Evolutionary conservation across 2,113 vertebrate species (phyloP).

Genomic region (Muntiacus muntjak): DNA sequence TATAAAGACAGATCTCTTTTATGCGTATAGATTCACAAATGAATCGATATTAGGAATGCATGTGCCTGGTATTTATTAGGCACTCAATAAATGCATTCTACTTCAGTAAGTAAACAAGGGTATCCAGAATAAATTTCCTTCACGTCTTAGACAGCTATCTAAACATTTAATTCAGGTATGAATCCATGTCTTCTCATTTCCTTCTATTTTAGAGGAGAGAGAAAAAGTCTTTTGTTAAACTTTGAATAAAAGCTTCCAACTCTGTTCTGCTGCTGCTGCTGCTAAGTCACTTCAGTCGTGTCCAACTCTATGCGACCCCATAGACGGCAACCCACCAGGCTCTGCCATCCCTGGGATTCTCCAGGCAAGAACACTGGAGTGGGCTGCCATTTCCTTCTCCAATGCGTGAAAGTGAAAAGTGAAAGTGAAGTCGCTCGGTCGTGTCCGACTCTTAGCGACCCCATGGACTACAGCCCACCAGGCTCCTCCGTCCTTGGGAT

Average conservation of each 20-base stretch:
- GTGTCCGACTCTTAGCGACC: too few species aligned
- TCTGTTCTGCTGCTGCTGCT: background rate
- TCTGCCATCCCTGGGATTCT: too few species aligned
- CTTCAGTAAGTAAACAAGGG: background rate
- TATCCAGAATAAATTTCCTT: background rate
- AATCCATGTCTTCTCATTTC: background rate
- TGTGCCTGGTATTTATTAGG: constrained; percentile 10
- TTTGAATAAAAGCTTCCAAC: background rate
- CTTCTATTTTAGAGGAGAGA: background rate
- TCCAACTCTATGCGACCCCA: too few species aligned
- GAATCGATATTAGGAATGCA: background rate
- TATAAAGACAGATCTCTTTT: constrained; percentile 1
- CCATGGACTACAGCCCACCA: too few species aligned
- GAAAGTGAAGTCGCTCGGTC: too few species aligned
- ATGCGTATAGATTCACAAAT: background rate
- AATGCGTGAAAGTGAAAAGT: too few species aligned
- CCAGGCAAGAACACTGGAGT: too few species aligned
- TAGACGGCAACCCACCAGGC: too few species aligned
- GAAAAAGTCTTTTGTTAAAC: background rate
- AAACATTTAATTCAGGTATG: background rate
- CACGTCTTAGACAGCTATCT: background rate
- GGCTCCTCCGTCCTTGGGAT: too few species aligned
- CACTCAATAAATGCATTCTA: background rate
- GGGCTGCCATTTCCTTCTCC: too few species aligned
- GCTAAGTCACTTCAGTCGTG: too few species aligned